Conservation (phyloP, 2,888 invertebrate species). For the Nymphalis c-album region DNA sequence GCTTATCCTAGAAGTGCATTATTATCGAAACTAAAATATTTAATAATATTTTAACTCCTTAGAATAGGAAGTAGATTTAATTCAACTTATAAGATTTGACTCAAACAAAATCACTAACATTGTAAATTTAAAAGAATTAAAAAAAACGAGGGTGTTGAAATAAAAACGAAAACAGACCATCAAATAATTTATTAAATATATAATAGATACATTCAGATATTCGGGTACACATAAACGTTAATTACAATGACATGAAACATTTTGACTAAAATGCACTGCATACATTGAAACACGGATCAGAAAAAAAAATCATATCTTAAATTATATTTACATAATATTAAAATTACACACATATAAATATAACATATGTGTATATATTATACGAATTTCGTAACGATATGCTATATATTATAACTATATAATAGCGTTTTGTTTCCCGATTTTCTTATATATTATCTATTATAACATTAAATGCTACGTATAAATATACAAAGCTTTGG, state of each 20-base stretch:
- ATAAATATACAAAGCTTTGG: constrained; percentile 46
- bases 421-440: constrained; percentile 80
- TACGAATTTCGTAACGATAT: constrained; percentile 51
- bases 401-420: constrained; percentile 64
- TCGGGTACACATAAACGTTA: constrained; percentile 5
- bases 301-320: background rate
- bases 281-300: background rate
- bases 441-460: constrained; percentile 46
- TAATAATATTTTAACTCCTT: no score
- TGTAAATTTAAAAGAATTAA: background rate
- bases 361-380: constrained; percentile 3
- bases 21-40: no score
- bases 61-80: no score
- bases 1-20: no score
- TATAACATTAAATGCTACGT: constrained; percentile 38
- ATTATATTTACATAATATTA: background rate
- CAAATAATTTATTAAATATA: constrained; percentile 11
- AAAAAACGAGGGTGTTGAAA: background rate
- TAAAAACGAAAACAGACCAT: background rate
- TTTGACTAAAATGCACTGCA: background rate
- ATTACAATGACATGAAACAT: background rate
- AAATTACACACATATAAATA: constrained; percentile 4
- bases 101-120: background rate
- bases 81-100: no score
- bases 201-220: constrained; percentile 6